Evolutionary conservation across 53 echinoderm and acorn worm genomes (phyloP), one percentile per base, ranked within the genome.

Genomic region (Crossaster papposus): DNA sequence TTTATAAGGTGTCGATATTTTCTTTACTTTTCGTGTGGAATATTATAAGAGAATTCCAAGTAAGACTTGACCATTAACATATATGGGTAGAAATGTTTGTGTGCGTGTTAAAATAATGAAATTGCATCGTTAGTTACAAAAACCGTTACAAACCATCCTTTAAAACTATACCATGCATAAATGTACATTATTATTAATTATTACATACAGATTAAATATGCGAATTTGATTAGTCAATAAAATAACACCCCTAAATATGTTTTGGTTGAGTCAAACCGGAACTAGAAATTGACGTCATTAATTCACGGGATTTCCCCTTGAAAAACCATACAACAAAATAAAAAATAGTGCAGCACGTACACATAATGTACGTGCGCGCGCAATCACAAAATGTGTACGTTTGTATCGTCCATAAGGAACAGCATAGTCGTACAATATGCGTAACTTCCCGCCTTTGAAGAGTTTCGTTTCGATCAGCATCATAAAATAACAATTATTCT

Each of bases 181-280:
- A 10, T 52, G 53, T 13, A 10, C 13, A 13, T 52, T 13, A 52
- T 7, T 10, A 10, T 52, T 13, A 52, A 52, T 52, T 52, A 58
- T 58, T 58, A 58, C 17, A 58, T 1, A 9, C 9, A 2, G 17
- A 14, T 58, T 4, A 58, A 58, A 58, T 58, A 7, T 58, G 12
- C 58, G 17, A 20, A 20, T 58, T 58, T 58, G 58, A 17, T 2
- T 2, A 58, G 9, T 5, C 6, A 58, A 11, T 28, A 68, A 68
- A n/a, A 1, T 4, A n/a, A 68, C n/a, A 68, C 68, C 68, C 68
- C 68, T 68, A 68, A 68, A 68, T 26, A 26, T 26, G 35, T 74
- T 58, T 74, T 87, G 64, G 75, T 87, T 77, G 35, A 52, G 77
- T 87, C 87, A 13, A 87, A 87, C 87, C 87, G 87, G 87, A 87